These are phyloP conservation scores for Chalcis sispes DNA, from an alignment of 2,888 invertebrate species.

Conservation along the genomic window DNA sequence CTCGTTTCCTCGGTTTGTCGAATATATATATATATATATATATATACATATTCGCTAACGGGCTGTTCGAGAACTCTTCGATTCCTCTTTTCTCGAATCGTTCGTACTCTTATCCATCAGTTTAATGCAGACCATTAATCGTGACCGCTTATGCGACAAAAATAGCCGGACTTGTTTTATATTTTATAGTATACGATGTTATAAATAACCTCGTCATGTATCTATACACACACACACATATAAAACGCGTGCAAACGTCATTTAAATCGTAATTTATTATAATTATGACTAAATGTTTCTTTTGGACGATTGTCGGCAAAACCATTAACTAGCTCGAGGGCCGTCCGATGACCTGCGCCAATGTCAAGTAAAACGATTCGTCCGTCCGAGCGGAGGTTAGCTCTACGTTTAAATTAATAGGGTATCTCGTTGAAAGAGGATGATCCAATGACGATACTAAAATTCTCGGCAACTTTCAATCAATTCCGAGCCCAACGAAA, in stretches of 20 bases:
- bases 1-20: too few relatives aligned
- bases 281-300: slow-evolving; percentile 18
- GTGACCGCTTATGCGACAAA: not conserved
- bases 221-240: too few relatives aligned
- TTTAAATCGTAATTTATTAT: slow-evolving; percentile 28
- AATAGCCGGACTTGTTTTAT: not conserved
- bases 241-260: too few relatives aligned
- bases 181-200: not conserved
- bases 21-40: too few relatives aligned
- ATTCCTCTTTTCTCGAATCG: not conserved
- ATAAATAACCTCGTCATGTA: slow-evolving; percentile 13
- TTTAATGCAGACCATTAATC: slow-evolving; percentile 5
- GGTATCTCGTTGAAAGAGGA: not conserved
- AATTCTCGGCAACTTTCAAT: slow-evolving; percentile 13
- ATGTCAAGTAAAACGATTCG: not conserved
- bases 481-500: not conserved
- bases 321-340: slow-evolving; percentile 3
- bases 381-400: too few relatives aligned
- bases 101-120: slow-evolving; percentile 11
- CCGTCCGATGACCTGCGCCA: slow-evolving; percentile 10
- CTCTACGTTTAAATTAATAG: slow-evolving; percentile 14
- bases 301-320: slow-evolving; percentile 5
- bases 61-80: too few relatives aligned
- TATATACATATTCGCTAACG: not conserved
- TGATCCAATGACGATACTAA: not conserved